Percentiles rank a stretch among this genome's conserved stretches.
Conservation (phyloP, 2,797 vertebrate genomes). For the Sarcophilus harrisii region DNA sequence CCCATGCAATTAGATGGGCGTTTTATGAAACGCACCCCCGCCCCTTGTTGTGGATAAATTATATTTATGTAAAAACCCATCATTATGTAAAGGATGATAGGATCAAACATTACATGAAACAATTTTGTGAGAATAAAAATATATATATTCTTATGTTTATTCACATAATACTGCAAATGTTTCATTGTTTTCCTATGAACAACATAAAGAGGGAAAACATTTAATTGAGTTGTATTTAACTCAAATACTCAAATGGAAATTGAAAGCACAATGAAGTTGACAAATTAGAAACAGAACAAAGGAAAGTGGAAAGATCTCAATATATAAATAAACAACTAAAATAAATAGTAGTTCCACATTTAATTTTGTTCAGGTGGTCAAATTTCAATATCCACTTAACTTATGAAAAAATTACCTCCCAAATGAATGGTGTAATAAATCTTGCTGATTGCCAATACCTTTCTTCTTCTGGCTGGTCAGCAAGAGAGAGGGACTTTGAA, state of each 20-base stretch:
- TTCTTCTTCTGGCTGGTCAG: constrained; percentile 68
- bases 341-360: constrained; percentile 52
- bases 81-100: background rate
- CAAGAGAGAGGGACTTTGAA: constrained; percentile 71
- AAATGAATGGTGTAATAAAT: constrained; percentile 14
- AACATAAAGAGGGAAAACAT: background rate
- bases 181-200: background rate
- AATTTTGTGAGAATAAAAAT: background rate
- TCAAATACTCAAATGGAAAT: background rate
- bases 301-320: background rate
- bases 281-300: background rate
- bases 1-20: background rate
- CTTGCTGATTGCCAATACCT: constrained; percentile 55
- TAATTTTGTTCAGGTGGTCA: constrained; percentile 1
- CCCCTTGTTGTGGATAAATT: background rate
- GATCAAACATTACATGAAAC: background rate
- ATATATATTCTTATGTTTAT: background rate
- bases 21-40: background rate
- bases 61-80: background rate
- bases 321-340: constrained; percentile 39
- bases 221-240: background rate
- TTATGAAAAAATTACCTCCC: constrained; percentile 78
- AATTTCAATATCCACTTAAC: constrained; percentile 18
- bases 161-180: background rate
- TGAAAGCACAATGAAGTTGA: background rate